Base-by-base conservation (phyloP, 2,113 vertebrate genomes). In the Nesoenas mayeri region DNA sequence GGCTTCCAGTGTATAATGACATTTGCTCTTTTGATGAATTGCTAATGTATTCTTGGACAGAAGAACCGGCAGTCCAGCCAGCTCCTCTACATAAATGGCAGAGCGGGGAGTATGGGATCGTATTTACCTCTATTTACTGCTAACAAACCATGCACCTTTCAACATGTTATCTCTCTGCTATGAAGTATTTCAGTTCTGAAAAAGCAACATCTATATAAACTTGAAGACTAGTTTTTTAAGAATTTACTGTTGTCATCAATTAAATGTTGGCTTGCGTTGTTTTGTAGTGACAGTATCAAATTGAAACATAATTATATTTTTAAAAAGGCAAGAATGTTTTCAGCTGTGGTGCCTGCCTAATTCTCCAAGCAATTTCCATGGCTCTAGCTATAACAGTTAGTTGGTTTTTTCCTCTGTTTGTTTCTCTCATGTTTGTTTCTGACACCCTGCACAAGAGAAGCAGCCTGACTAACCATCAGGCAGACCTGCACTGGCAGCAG, bases 1-100 rank as follows among this genome's bases (percentile, higher is more conserved):
- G 93, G 95, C 97, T 97, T 98, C 97, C 97, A 77, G 25, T 93
- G 87, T 91, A 89, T 98, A 97, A 98, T 97, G 98, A 96, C 98
- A 98, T 98, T 98, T 98, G 96, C 95, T 97, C 92, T 97, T 98
- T 97, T 98, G 98, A 97, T 98, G 97, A 98, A 98, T 98, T 98
- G 95, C 98, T 98, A 98, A 98, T 98, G 97, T 97, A 60, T 97
- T 97, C 88, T 97, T 97, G 94, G 95, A 96, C 95, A 96, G 79
- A 87, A 93, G 87, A 95, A 78, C 73, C 67, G 67, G 92, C 81
- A 90, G 82, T 93, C 82, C 79, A 96, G 91, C 87, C 78, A 92
- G 88, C 80, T 85, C 75, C 7, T 34, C 81, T 71, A 24, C 57
- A 81, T 71, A 95, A 95, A 91, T 56, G 65, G 84, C 87, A 94